Evolutionary conservation across 2,888 invertebrate species (phyloP), one percentile per base, ranked within the genome.

Genomic region (Platynereis dumerilii): DNA sequence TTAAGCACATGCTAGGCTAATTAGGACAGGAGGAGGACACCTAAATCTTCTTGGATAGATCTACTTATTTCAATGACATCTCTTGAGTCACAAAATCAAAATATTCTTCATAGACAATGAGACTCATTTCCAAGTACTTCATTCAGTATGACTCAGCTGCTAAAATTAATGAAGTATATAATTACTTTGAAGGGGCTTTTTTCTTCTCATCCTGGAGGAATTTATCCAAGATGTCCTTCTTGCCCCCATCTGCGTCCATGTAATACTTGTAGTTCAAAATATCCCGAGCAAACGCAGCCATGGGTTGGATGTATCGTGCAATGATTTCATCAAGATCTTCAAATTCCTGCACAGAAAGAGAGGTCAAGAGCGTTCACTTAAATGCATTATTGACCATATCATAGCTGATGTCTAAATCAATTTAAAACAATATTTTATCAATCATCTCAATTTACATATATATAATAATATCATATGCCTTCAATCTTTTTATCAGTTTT

Each of bases 281-380:
- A 80, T 99, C 99, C 1, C 96, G 88, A 0, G 94, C 95, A 79
- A 91, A 91, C 0, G 92, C 89, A 0, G 97, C 96, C 96, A 99
- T 96, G 0, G 98, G 99, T 67, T 93, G 95, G 3, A 99, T 91
- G 85, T 95, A 90, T 15, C 98, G 89, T 0, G 98, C 97, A 63
- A 99, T 93, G 67, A 99, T 99, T 90, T 99, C 99, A 84, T 99
- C 99, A 39, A 99, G 86, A 85, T 99, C 99, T 86, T 99, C 99
- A 84, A 95, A 99, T 80, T 96, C 96, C 77, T 96, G 67, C 7
- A 67, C 17, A 22, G 20, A 7, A 52, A 15, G n/a, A 17, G 7
- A 52, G 10, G 17, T 52, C 22, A 22, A n/a, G 7, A 52, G 12
- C 7, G 22, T 22, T 7, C 12, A 22, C n/a, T 15, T 17, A 22